A percentile compares a stretch with the other conserved stretches of the same genome.
Conservation (phyloP, 1,140 invertebrate genomes). For the Drosophila mayri region DNA sequence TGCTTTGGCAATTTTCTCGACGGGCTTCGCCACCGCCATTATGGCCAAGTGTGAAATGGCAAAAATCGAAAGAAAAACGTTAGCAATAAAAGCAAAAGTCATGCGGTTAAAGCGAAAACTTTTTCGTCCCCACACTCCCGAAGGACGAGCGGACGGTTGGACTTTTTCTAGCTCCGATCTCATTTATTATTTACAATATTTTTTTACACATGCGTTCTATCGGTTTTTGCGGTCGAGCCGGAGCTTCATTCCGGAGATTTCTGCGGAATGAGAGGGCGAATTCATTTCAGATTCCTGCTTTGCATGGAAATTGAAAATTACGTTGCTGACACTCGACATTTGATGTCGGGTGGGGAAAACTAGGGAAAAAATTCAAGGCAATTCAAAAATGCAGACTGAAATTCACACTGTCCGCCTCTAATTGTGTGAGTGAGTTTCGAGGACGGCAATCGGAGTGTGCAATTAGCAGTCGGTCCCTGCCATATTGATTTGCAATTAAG, state of each 20-base stretch:
- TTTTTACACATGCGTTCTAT: slow-evolving; percentile 42
- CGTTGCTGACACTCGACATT: slow-evolving; percentile 27
- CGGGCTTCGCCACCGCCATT: slow-evolving; percentile 17
- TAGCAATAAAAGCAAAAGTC: slow-evolving; percentile 51
- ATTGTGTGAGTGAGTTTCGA: slow-evolving; percentile 7
- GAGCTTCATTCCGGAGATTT: background rate
- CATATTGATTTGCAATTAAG: slow-evolving; percentile 78
- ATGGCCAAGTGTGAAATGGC: slow-evolving; percentile 53
- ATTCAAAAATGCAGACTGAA: slow-evolving; percentile 28
- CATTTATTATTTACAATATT: slow-evolving; percentile 64
- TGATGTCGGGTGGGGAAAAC: background rate
- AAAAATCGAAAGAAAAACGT: slow-evolving; percentile 43
- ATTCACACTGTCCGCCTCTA: slow-evolving; percentile 39
- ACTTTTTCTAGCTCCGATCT: slow-evolving; percentile 32
- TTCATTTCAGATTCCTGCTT: slow-evolving; percentile 44
- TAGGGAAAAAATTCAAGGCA: slow-evolving; percentile 10
- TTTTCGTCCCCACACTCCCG: slow-evolving; percentile 7
- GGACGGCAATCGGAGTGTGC: slow-evolving; percentile 36
- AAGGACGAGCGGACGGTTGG: background rate
- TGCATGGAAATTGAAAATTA: slow-evolving; percentile 62
- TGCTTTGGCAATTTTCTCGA: slow-evolving; percentile 38
- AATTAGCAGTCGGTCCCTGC: slow-evolving; percentile 62
- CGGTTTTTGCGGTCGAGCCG: slow-evolving; percentile 18
- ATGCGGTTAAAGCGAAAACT: slow-evolving; percentile 47
- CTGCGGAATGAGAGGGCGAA: slow-evolving; percentile 18